Percentiles rank a stretch among this genome's conserved stretches.
These are phyloP conservation scores for Platyrinchus mystaceus DNA, from an alignment of 2,797 vertebrate species.

Conservation along the genomic window DNA sequence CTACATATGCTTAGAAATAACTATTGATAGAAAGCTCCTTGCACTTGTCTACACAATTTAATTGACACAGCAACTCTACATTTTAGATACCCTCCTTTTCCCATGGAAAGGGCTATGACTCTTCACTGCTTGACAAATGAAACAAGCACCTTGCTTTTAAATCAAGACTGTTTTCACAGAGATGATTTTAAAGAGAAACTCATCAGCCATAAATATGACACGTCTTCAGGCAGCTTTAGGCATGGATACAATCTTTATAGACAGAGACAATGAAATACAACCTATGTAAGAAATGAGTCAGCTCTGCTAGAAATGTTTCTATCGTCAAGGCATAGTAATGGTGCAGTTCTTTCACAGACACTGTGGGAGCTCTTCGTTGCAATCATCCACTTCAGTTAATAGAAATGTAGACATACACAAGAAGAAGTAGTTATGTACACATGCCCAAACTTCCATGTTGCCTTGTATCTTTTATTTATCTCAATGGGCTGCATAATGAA, in stretches of 20 bases:
- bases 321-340: not conserved
- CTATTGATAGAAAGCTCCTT: not conserved
- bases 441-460: not conserved
- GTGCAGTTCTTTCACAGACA: not conserved
- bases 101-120: rapidly evolving
- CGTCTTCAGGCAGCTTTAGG: not conserved
- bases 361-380: not conserved
- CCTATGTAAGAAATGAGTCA: not conserved
- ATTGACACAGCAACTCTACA: not conserved
- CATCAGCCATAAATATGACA: not conserved
- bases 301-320: not conserved
- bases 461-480: not conserved
- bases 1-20: not conserved
- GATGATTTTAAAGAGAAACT: not conserved
- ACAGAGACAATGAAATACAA: not conserved
- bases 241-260: not conserved
- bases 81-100: not conserved
- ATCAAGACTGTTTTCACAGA: not conserved
- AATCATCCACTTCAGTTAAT: not conserved
- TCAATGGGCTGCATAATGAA: not conserved
- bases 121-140: not conserved
- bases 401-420: not conserved
- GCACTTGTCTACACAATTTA: not conserved
- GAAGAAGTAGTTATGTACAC: not conserved
- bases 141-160: not conserved